A percentile compares a stretch with the other conserved stretches of the same genome.
Evolutionary conservation across 2,797 vertebrate species (phyloP).

Genomic region (Eospalax fontanierii): DNA sequence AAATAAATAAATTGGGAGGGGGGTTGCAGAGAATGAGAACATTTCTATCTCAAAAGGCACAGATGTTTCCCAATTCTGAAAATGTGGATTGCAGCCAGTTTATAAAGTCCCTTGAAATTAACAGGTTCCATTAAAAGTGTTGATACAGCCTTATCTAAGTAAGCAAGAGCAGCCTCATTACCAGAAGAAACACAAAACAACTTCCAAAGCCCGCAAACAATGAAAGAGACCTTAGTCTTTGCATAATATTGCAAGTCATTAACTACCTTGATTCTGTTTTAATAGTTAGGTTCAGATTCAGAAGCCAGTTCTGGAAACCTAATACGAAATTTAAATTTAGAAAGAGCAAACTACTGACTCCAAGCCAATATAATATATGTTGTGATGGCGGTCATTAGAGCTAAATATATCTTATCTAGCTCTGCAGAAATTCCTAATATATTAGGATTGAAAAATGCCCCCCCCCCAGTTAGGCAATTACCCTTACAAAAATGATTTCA

Average conservation of each 20-base stretch:
- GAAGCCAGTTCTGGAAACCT: neutral
- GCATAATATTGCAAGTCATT: slow-evolving; percentile 71
- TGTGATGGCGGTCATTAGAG: neutral
- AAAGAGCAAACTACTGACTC: neutral
- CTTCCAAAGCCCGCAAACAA: slow-evolving; percentile 81
- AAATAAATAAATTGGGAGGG: neutral
- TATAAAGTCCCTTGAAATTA: slow-evolving; percentile 84
- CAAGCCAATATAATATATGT: neutral
- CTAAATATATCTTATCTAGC: slow-evolving; percentile 12
- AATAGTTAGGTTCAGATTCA: neutral
- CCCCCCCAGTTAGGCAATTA: neutral
- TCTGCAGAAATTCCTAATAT: slow-evolving; percentile 37
- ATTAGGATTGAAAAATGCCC: neutral
- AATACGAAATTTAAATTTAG: slow-evolving; percentile 45
- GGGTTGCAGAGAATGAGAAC: slow-evolving; percentile 23
- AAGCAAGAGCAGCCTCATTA: slow-evolving; percentile 66
- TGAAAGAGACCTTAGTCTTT: slow-evolving; percentile 81
- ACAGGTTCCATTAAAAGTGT: slow-evolving; percentile 81
- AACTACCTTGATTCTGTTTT: slow-evolving; percentile 25
- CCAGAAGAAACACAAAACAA: slow-evolving; percentile 70
- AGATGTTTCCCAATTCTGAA: slow-evolving; percentile 79
- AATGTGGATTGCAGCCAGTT: slow-evolving; percentile 77
- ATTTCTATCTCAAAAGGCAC: slow-evolving; percentile 78
- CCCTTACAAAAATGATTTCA: slow-evolving; percentile 34
- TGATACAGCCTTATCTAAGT: slow-evolving; percentile 77